phyloP scores from a whole-genome alignment of 2,888 invertebrate species.

The Thera obeliscata region DNA sequence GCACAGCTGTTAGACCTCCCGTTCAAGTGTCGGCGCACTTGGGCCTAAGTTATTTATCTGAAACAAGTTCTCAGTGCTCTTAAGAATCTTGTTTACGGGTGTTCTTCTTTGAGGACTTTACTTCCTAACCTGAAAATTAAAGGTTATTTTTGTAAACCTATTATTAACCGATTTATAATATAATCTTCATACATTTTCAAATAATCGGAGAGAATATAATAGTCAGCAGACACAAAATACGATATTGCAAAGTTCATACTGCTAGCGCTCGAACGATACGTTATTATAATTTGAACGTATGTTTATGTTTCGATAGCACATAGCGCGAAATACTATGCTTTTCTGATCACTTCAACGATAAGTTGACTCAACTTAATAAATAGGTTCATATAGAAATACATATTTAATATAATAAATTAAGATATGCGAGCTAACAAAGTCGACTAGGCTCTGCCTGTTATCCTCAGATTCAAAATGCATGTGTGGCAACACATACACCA shows the following conservation, averaged over 20 bases:
- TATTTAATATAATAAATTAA: too few relatives aligned
- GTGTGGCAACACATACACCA: too few relatives aligned
- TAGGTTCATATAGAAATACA: background rate
- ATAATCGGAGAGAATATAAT: conserved; percentile 5
- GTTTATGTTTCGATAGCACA: conserved; percentile 2
- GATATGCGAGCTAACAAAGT: too few relatives aligned
- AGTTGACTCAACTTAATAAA: background rate
- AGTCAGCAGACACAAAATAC: conserved; percentile 6
- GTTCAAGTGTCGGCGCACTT: conserved; percentile 6
- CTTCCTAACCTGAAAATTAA: conserved; percentile 34
- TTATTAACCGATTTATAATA: conserved; percentile 13
- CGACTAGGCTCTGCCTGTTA: background rate
- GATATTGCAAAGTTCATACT: conserved; percentile 3
- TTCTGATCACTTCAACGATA: conserved; percentile 19
- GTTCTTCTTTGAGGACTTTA: conserved; percentile 19
- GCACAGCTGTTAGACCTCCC: conserved; percentile 3
- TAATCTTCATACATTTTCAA: background rate
- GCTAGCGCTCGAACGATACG: background rate
- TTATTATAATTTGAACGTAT: background rate
- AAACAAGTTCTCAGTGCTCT: conserved; percentile 19
- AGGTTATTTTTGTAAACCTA: conserved; percentile 32
- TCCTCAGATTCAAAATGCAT: background rate
- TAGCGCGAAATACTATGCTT: conserved; percentile 33
- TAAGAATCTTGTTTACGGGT: conserved; percentile 16
- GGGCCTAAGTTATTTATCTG: conserved; percentile 15